Evolutionary conservation across 2,113 vertebrate species (phyloP), one percentile per base, ranked within the genome.

Genomic region (Nyctereutes procyonoides): DNA sequence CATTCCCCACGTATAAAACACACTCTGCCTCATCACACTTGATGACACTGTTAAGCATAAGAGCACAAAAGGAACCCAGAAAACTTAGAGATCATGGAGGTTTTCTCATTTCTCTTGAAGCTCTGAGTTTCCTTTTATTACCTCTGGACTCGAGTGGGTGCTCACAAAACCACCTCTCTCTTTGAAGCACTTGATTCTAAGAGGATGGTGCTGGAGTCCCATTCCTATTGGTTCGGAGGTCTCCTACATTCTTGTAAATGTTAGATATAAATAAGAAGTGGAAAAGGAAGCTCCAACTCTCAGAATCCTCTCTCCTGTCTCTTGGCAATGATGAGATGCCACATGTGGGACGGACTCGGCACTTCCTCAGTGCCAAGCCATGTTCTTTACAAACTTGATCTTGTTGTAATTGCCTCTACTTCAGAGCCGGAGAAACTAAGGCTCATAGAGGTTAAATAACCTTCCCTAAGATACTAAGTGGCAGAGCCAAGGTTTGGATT

Each of bases 151-250:
- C 69, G 20, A 2, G 1, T 67, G 62, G 63, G 6, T 92, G 1
- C 58, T 88, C 4, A 28, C 30, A 85, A 77, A 83, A 65, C 3
- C 19, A 76, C 32, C 24, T 43, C 35, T 81, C 30, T 71, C 35
- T 88, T 91, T 48, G 35, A 92, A 93, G 67, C 20, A 81, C 24
- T 88, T 79, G 65, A 56, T 48, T 95, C 43, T 84, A 88, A 88
- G 76, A 95, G 13, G 65, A 58, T 43, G 53, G 24, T 79, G 53
- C 35, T 58, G 19, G 32, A 90, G 48, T 73, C 48, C 60, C 35
- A 17, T 80, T 89, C 12, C 6, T 60, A 8, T n/a, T 15, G n/a
- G 38, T 15, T 17, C 4, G 19, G 53, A 65, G 16, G 65, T 81
- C 20, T 95, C 83, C 74, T 65, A 92, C 16, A 43, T 79, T 77